Base-by-base conservation (phyloP, 1,140 invertebrate genomes). In the Brachionus rotundiformis region DNA sequence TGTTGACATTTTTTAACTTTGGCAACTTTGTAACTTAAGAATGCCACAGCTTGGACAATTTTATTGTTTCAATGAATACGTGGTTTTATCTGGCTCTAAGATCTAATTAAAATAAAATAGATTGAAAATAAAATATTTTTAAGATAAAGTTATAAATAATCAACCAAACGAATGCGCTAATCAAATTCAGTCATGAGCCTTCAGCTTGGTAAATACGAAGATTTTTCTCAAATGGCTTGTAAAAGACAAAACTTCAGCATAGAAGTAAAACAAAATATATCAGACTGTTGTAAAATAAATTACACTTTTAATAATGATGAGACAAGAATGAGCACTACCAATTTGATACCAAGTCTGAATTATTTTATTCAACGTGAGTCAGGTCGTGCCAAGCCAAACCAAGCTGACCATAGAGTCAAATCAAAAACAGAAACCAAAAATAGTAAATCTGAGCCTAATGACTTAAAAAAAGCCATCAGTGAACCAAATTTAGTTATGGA, bases 311-410 rank as follows among this genome's bases (percentile, higher is more conserved):
- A n/a, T n/a, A 11, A 39, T 39, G 5, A 39, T 54, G 16, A 54
- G 47, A 68, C 29, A 19, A 33, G 36, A 68, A 68, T 68, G 11
- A 68, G 63, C 63, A 68, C 63, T 3, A 68, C 33, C 13, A 68
- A n/a, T 23, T 8, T 68, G 36, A 68, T 68, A 68, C 63, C 63
- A 16, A 68, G 63, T 68, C 29, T 68, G n/a, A 68, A 68, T 16
- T 68, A 68, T 68, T 68, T 68, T 68, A 33, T 19, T 33, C 29
- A 16, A 16, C 27, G 31, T 4, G 7, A 33, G 16, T 33, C 16
- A 3, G 19, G 31, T 68, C 27, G 31, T 11, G 63, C 27, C 63
- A 36, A 36, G 29, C 61, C 11, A 13, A 63, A 11, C 13, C 10
- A 71, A n/a, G 33, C 6, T n/a, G n/a, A 36, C 6, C 16, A 6